Percentiles rank a stretch among this genome's conserved stretches.
These are phyloP conservation scores for Coracias cyanogaster DNA, from an alignment of 2,797 vertebrate genomes.

Conservation along the genomic window DNA sequence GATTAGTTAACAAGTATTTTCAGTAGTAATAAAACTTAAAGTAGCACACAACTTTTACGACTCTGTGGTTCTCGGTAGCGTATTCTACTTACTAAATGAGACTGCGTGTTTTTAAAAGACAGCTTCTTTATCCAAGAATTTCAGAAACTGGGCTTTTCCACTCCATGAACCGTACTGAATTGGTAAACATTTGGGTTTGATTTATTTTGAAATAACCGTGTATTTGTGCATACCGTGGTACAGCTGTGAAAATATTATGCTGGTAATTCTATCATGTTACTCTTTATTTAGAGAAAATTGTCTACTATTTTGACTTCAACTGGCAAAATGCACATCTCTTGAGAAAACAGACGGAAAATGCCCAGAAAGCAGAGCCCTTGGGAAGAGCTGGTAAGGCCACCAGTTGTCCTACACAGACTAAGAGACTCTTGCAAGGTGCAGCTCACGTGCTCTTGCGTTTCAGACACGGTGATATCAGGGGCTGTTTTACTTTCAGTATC, in stretches of 20 bases:
- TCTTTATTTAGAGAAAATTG: not conserved
- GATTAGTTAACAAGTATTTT: not conserved
- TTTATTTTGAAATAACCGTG: not conserved
- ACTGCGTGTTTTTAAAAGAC: not conserved
- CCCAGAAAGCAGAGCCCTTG: not conserved
- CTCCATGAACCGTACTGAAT: not conserved
- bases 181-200: not conserved
- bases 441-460: not conserved
- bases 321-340: not conserved
- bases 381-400: not conserved
- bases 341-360: not conserved
- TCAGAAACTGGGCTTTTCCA: not conserved
- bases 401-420: not conserved
- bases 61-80: not conserved
- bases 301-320: not conserved
- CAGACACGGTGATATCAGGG: rapidly evolving
- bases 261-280: not conserved
- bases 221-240: not conserved
- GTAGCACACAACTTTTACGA: not conserved
- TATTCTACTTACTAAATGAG: not conserved
- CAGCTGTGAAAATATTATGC: not conserved
- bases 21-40: not conserved
- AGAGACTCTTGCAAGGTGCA: not conserved
- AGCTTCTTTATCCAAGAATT: not conserved
- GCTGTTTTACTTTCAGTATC: not conserved